Evolutionary conservation across 2,888 invertebrate species (phyloP), one percentile per base, ranked within the genome.

Genomic region (Pseudococcus longispinus): DNA sequence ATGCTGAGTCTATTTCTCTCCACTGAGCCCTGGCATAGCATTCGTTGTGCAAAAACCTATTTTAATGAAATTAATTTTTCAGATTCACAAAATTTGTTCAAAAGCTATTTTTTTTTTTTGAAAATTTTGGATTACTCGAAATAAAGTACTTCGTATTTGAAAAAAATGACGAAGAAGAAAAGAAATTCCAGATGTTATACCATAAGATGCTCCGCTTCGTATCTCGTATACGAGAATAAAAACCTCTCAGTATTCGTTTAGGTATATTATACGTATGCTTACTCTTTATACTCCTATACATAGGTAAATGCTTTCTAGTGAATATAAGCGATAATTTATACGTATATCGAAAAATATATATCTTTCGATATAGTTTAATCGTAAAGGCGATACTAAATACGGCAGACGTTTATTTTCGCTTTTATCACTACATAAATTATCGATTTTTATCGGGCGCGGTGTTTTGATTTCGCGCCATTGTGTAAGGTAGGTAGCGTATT

Each of bases 361-460:
- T 74, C 32, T 74, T 74, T 37, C n/a, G 74, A 74, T 74, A 74
- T 74, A 74, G 74, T 74, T 74, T 74, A 37, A 74, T 74, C 74
- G 37, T 74, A 74, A 74, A 74, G 29, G 74, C 74, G 74, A 74
- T 37, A 37, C 74, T 74, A 74, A 74, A 74, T 37, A 74, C 37
- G 74, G 74, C 74, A 74, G 74, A n/a, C 74, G 37, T 74, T 84
- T 84, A 60, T 84, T 42, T 26, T 84, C 60, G 37, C 55, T 84
- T 60, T 84, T 84, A 65, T 84, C 55, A 84, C 84, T 84, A 84
- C 84, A 84, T 84, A 84, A 84, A 84, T 84, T 65, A 84, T 84
- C 84, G 84, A 84, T 84, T 84, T 60, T 29, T 42, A 42, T 60
- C 84, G 70, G 60, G 32, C 37, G 26, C 51, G 60, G 37, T 84